phyloP scores from a whole-genome alignment of 2,113 vertebrate species.

The Athene noctua region DNA sequence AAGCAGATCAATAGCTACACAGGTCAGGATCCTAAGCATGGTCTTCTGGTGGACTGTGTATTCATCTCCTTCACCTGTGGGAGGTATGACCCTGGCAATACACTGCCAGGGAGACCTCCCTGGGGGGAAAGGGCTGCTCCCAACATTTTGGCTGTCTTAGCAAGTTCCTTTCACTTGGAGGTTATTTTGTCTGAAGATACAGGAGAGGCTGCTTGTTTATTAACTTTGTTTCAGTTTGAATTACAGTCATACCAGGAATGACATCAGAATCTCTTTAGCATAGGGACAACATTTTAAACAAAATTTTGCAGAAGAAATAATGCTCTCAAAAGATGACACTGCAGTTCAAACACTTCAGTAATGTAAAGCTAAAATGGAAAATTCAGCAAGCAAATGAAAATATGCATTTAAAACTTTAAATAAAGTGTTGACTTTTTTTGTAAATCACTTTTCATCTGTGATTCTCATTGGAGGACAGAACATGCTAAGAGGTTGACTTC shows the following conservation, averaged over 20 bases:
- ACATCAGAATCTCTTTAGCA: not conserved
- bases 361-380: not conserved
- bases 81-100: not conserved
- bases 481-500: not conserved
- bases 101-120: not conserved
- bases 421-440: not conserved
- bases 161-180: not conserved
- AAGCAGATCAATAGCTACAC: not conserved
- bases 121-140: accelerated
- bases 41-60: not conserved
- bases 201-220: not conserved
- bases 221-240: not conserved
- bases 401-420: not conserved
- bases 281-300: not conserved
- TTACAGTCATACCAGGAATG: not conserved
- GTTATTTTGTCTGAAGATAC: not conserved
- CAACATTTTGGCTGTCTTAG: not conserved
- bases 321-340: not conserved
- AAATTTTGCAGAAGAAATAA: not conserved
- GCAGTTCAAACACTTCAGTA: not conserved
- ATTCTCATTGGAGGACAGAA: not conserved
- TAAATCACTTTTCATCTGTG: not conserved
- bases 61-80: not conserved
- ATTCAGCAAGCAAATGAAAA: not conserved
- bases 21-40: not conserved